Evolutionary conservation across 2,797 vertebrate species (phyloP).

Genomic region (Lepilemur ruficaudatus): DNA sequence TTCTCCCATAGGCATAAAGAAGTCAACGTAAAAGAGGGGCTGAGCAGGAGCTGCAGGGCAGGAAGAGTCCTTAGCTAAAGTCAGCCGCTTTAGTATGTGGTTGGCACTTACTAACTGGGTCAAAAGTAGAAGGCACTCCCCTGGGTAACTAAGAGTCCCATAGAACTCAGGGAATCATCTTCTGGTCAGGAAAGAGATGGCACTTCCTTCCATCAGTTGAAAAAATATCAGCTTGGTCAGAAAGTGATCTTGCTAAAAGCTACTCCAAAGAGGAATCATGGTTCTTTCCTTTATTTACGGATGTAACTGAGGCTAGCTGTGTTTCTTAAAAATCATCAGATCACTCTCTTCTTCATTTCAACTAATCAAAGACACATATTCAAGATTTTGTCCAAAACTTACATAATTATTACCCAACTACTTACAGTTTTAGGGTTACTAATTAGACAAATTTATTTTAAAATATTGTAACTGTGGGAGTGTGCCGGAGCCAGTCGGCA

Average conservation of each 20-base stretch:
- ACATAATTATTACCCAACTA: not conserved
- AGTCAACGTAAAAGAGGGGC: not conserved
- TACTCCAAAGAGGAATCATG: not conserved
- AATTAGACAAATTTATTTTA: not conserved
- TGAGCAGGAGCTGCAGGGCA: not conserved
- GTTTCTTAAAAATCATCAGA: not conserved
- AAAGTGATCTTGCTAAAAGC: not conserved
- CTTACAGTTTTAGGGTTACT: not conserved
- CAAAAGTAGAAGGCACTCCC: not conserved
- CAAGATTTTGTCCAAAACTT: not conserved
- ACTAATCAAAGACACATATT: not conserved
- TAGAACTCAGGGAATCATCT: not conserved
- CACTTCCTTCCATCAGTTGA: not conserved
- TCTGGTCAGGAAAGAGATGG: too few relatives aligned
- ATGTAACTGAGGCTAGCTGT: not conserved
- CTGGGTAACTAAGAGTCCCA: not conserved
- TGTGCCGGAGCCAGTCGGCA: too few relatives aligned
- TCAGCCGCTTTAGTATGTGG: not conserved
- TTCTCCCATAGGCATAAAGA: not conserved
- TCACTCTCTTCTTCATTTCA: not conserved
- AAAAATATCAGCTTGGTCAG: not conserved
- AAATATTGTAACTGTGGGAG: too few relatives aligned
- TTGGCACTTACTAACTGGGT: not conserved
- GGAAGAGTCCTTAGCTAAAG: fast-evolving
- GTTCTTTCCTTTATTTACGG: not conserved